Evolutionary conservation across 2,797 vertebrate species (phyloP).

Genomic region (Brachymystax lenok): DNA sequence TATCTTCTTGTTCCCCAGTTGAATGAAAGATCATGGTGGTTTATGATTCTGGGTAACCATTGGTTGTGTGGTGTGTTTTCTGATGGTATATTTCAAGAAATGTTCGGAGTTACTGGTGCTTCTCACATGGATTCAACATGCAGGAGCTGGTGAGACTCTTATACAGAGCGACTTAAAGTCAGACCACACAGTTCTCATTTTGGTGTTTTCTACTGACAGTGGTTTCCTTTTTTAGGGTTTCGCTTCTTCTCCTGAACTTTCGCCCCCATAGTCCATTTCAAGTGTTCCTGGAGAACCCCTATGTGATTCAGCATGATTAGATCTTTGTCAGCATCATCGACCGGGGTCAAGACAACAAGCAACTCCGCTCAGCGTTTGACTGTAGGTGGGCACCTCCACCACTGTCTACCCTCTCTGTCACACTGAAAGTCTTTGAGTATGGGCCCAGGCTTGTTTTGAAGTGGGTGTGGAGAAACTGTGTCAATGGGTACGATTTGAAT

Average conservation of each 20-base stretch:
- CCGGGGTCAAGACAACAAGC: constrained; percentile 84
- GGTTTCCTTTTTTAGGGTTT: background rate
- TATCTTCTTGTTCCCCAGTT: background rate
- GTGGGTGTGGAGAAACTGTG: too few species aligned
- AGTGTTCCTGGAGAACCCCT: constrained; percentile 88
- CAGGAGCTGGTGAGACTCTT: constrained; percentile 74
- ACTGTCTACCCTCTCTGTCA: too few species aligned
- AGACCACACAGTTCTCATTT: background rate
- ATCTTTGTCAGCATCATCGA: constrained; percentile 90
- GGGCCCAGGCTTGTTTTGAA: too few species aligned
- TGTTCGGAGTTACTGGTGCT: constrained; percentile 96
- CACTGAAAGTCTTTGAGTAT: too few species aligned
- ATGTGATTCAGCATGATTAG: constrained; percentile 90
- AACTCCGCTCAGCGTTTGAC: constrained; percentile 87
- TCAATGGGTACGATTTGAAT: too few species aligned
- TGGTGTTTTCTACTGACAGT: background rate
- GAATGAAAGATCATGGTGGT: background rate
- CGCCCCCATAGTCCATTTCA: constrained; percentile 80
- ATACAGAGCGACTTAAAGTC: background rate
- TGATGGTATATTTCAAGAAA: constrained; percentile 76
- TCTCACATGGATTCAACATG: constrained; percentile 94
- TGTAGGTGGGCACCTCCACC: constrained; percentile 74
- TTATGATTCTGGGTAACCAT: background rate
- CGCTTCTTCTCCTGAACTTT: background rate
- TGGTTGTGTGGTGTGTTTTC: background rate